These are phyloP conservation scores for Alauda arvensis DNA, from an alignment of 2,797 vertebrate species.

Conservation along the genomic window DNA sequence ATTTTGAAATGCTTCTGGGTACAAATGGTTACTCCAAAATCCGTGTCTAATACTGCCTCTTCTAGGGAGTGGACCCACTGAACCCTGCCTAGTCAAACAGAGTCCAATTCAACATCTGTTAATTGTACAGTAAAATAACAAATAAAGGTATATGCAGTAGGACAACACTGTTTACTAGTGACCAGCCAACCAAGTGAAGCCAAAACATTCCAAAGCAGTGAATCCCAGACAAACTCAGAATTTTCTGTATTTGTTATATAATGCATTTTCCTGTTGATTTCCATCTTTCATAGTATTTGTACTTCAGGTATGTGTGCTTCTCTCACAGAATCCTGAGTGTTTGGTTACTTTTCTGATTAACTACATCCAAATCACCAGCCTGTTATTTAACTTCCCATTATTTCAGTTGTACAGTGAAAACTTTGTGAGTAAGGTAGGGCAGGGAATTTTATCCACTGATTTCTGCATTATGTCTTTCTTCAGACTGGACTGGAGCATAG, in stretches of 20 bases:
- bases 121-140: not conserved
- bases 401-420: not conserved
- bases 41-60: not conserved
- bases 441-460: not conserved
- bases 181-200: not conserved
- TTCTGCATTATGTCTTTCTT: not conserved
- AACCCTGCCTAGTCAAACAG: not conserved
- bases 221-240: not conserved
- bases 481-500: not conserved
- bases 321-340: not conserved
- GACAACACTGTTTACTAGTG: not conserved
- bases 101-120: not conserved
- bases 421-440: not conserved
- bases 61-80: not conserved
- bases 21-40: not conserved
- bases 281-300: not conserved
- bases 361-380: not conserved
- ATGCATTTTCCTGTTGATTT: not conserved
- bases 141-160: not conserved
- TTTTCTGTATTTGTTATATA: not conserved
- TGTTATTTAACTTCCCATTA: not conserved
- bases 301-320: not conserved
- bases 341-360: not conserved
- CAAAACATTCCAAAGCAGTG: not conserved
- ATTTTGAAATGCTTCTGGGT: not conserved